Base-by-base conservation (phyloP, 2,888 invertebrate genomes). In the Molanna angustata region DNA sequence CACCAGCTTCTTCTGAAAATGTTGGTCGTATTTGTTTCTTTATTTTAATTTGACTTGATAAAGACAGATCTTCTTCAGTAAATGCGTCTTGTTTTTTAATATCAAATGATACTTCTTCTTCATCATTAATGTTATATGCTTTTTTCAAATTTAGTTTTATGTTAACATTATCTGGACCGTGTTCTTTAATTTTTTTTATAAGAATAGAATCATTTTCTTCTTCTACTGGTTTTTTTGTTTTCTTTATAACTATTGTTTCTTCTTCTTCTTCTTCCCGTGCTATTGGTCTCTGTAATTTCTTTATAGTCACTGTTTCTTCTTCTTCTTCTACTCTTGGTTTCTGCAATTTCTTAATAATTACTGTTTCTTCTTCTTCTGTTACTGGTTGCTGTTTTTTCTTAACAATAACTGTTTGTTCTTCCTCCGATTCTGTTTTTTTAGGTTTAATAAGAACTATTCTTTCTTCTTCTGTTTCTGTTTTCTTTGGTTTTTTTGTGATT, bases 61-160 rank as follows among this genome's bases (percentile, higher is more conserved):
- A 79, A 9, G 84, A 84, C 74, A 88, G 86, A 66, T 83, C 82
- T 42, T 83, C 82, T 62, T 82, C 85, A 0, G 80, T 43, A 49
- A 70, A 69, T 22, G 73, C 72, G 19, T 62, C 62, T 61, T 67
- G 67, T 13, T 71, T 66, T 62, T 72, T 76, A 0, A 77, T 62
- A 52, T 76, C 74, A 63, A 71, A 76, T 54, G 63, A 67, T 21
- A 78, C 71, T 67, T 74, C 76, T 80, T 86, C 86, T 79, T 85
- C 83, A 59, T 84, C 80, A 65, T 82, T 83, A 37, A 85, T 76
- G 45, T 78, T 78, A 61, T 81, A 80, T 53, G 84, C 80, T 60
- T 83, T 80, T 69, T 84, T 88, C 60, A 80, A 76, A 62, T 85
- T 85, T 62, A 88, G 76, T 66, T 84, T 86, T 47, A 91, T 70